phyloP scores from a whole-genome alignment of 1,140 invertebrate species.

The Lepidurus arcticus region DNA sequence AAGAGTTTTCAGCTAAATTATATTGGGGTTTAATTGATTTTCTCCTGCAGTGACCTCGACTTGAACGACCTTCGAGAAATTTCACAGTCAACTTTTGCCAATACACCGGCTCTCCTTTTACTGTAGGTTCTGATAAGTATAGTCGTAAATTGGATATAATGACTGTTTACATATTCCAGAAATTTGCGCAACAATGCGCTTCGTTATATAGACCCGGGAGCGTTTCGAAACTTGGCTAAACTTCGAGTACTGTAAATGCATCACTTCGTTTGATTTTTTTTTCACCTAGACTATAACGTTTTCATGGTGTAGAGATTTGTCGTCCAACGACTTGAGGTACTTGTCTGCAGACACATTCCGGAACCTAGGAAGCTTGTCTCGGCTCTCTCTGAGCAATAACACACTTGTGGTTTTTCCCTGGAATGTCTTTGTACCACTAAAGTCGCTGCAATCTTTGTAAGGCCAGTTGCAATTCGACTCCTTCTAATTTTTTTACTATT shows the following conservation, averaged over 20 bases:
- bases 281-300: neutral
- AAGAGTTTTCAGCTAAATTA: neutral
- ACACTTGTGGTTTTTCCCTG: slow-evolving; percentile 16
- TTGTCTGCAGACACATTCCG: slow-evolving; percentile 25
- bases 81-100: slow-evolving; percentile 50
- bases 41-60: slow-evolving; percentile 38
- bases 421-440: slow-evolving; percentile 12
- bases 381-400: slow-evolving; percentile 27
- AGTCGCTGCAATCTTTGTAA: slow-evolving; percentile 27
- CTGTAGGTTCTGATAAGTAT: slow-evolving; percentile 35
- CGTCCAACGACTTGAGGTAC: slow-evolving; percentile 28
- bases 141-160: neutral
- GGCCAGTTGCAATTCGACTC: neutral
- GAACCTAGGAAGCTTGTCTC: slow-evolving; percentile 17
- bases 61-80: slow-evolving; percentile 43
- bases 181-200: slow-evolving; percentile 14
- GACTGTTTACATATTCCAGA: neutral
- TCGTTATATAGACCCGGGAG: neutral
- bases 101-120: slow-evolving; percentile 43
- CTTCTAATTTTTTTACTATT: neutral
- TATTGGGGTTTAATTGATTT: slow-evolving; percentile 24
- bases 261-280: neutral
- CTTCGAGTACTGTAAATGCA: slow-evolving; percentile 28
- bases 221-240: neutral
- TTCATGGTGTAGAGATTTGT: slow-evolving; percentile 28